Conservation (phyloP, 2,888 invertebrate genomes). For the Parnassius glacialis region DNA sequence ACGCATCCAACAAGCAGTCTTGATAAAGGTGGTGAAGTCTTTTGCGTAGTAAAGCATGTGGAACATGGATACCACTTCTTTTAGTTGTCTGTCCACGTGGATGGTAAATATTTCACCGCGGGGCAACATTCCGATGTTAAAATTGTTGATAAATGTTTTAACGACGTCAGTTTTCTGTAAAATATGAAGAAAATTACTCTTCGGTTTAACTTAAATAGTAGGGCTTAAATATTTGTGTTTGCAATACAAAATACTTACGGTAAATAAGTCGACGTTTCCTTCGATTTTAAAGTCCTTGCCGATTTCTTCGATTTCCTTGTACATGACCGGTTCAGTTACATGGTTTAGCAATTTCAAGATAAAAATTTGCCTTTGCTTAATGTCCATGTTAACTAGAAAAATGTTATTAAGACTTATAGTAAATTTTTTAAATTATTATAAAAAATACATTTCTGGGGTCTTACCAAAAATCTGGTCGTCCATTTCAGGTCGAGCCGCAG, state of each 20-base stretch:
- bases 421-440: not conserved
- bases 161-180: conserved; percentile 80
- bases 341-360: conserved; percentile 78
- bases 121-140: conserved; percentile 80
- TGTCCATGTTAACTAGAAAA: conserved; percentile 53
- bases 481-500: conserved; percentile 56
- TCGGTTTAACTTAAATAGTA: not conserved
- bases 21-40: conserved; percentile 74
- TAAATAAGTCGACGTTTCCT: conserved; percentile 57
- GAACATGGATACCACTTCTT: conserved; percentile 76
- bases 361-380: conserved; percentile 68
- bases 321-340: conserved; percentile 70
- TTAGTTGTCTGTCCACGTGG: conserved; percentile 70
- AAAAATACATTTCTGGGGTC: conserved; percentile 26
- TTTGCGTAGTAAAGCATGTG: conserved; percentile 78
- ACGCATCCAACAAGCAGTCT: conserved; percentile 77
- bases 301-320: conserved; percentile 67
- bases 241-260: conserved; percentile 43
- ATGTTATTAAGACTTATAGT: too few relatives aligned
- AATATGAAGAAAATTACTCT: conserved; percentile 6
- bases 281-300: conserved; percentile 68
- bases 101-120: conserved; percentile 76
- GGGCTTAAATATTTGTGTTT: not conserved
- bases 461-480: conserved; percentile 56
- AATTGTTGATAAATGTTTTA: conserved; percentile 75